Conservation (phyloP, 2,113 vertebrate genomes). For the Piprites chloris region DNA sequence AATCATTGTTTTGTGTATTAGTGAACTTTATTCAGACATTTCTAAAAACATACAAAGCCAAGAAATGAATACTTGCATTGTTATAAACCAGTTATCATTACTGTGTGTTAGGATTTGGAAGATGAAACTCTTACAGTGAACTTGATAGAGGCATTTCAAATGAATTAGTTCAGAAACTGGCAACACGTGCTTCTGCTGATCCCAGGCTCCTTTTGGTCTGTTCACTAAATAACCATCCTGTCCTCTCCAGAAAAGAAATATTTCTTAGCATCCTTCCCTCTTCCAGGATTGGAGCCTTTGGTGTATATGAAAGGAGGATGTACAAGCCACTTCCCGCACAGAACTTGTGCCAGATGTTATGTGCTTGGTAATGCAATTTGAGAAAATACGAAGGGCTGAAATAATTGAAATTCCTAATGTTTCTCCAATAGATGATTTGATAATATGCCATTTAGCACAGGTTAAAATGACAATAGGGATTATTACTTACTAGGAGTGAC, state of each 20-base stretch:
- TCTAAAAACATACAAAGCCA: not conserved
- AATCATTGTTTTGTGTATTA: not conserved
- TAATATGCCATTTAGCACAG: not conserved
- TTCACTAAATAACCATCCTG: not conserved
- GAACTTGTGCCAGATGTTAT: not conserved
- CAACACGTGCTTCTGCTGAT: not conserved
- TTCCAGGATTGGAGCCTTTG: not conserved
- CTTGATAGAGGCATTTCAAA: not conserved
- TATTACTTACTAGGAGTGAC: not conserved
- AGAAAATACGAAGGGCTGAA: conserved; percentile 7
- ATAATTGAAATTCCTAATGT: conserved; percentile 7
- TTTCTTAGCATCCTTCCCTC: not conserved
- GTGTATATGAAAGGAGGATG: not conserved
- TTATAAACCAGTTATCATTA: not conserved
- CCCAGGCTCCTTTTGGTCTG: not conserved
- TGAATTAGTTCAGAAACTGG: not conserved
- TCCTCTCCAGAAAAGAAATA: not conserved
- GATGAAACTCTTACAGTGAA: not conserved
- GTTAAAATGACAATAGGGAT: not conserved
- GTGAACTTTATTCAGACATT: not conserved
- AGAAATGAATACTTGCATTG: not conserved
- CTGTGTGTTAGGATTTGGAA: not conserved
- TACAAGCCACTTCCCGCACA: not conserved
- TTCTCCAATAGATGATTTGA: conserved; percentile 7
- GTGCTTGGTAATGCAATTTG: not conserved